phyloP scores from a whole-genome alignment of 2,113 vertebrate genomes.

The Brachirus orientalis region DNA sequence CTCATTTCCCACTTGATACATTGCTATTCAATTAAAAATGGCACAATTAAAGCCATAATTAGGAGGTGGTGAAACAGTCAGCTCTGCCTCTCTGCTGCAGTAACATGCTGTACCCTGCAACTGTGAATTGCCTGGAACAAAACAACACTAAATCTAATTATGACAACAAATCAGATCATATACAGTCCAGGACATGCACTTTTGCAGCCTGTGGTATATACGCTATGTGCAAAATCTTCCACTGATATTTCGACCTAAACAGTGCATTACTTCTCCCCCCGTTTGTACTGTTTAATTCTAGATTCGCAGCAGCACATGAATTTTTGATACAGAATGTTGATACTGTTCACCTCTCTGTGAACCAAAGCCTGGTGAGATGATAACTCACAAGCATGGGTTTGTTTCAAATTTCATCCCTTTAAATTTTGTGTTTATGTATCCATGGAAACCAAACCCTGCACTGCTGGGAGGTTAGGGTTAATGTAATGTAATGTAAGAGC shows the following conservation, averaged over 20 bases:
- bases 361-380: conserved; percentile 29
- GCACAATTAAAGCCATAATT: too few relatives aligned
- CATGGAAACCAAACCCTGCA: conserved; percentile 33
- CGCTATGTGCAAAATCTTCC: not conserved
- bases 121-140: not conserved
- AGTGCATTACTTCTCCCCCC: too few relatives aligned
- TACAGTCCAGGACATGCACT: too few relatives aligned
- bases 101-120: not conserved
- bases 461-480: not conserved
- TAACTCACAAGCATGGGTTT: conserved; percentile 23
- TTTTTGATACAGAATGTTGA: conserved; percentile 26
- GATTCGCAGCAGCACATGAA: not conserved
- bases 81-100: not conserved
- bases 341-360: conserved; percentile 21
- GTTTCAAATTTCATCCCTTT: conserved; percentile 19
- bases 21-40: too few relatives aligned
- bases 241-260: not conserved
- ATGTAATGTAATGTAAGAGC: not conserved
- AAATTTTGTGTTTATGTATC: conserved; percentile 26
- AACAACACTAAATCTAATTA: not conserved
- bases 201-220: too few relatives aligned
- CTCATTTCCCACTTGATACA: too few relatives aligned
- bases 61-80: too few relatives aligned
- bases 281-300: too few relatives aligned
- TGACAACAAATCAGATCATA: too few relatives aligned